Conservation (phyloP, 2,113 vertebrate species). For the Micromys minutus region DNA sequence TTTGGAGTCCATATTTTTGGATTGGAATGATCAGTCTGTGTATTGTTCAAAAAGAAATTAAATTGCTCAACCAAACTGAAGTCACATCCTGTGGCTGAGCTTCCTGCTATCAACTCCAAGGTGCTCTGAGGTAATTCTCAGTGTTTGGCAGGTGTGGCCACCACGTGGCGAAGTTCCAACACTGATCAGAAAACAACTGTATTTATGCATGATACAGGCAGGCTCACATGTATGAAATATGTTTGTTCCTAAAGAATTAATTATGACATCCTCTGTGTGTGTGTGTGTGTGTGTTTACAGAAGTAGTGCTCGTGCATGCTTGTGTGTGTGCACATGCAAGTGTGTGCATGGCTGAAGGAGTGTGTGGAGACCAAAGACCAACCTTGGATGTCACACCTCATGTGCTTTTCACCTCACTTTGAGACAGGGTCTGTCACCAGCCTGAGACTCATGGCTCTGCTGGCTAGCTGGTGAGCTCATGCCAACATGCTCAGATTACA, state of each 20-base stretch:
- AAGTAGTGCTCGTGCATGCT: background rate
- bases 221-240: background rate
- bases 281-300: background rate
- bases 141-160: background rate
- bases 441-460: background rate
- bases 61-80: background rate
- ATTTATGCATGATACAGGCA: background rate
- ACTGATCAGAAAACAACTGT: background rate
- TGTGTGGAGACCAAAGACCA: background rate
- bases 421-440: background rate
- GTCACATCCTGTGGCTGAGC: background rate
- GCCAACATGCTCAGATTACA: too few species aligned
- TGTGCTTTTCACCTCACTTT: background rate
- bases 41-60: background rate
- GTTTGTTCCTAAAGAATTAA: background rate
- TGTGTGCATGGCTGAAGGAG: background rate
- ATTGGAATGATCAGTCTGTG: background rate
- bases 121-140: background rate
- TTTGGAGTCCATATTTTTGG: background rate
- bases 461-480: too few species aligned
- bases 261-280: background rate
- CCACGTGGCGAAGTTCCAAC: background rate
- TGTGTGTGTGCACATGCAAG: background rate
- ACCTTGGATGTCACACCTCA: background rate
- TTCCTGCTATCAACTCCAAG: background rate